These are phyloP conservation scores for Equus quagga DNA, from an alignment of 2,113 vertebrate genomes.

Conservation along the genomic window DNA sequence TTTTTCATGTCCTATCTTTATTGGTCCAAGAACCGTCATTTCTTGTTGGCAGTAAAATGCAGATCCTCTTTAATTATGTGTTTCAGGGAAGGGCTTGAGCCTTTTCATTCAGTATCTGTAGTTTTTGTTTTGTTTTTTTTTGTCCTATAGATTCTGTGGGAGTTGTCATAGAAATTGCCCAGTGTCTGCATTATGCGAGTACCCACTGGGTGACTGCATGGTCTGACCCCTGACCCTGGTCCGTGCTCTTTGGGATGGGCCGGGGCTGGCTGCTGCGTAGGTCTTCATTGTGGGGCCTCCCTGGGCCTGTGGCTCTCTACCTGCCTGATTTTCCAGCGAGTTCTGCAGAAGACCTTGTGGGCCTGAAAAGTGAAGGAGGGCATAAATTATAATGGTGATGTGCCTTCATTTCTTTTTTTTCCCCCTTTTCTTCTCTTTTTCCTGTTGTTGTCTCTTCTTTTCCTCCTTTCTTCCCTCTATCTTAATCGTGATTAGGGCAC, in stretches of 20 bases:
- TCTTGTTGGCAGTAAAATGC: too few relatives aligned
- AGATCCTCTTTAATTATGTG: neutral
- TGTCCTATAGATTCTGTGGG: neutral
- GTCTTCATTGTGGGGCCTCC: neutral
- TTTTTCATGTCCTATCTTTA: neutral
- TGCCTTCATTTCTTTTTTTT: neutral
- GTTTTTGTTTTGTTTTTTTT: too few relatives aligned
- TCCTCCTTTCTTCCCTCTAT: too few relatives aligned
- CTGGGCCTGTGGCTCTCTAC: neutral
- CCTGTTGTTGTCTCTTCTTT: too few relatives aligned
- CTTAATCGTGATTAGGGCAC: neutral
- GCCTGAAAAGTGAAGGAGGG: neutral
- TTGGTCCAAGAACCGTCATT: too few relatives aligned
- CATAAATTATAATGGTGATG: neutral
- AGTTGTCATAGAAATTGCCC: neutral
- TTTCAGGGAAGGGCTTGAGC: neutral
- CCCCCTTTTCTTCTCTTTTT: neutral
- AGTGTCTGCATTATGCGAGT: rapidly evolving
- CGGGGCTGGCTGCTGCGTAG: neutral
- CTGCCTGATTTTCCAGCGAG: neutral
- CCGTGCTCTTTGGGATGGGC: neutral
- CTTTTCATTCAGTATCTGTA: neutral
- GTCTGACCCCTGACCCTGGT: too few relatives aligned
- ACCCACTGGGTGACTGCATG: neutral
- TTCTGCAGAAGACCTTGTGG: neutral